Percentiles rank a stretch among this genome's conserved stretches.
These are phyloP conservation scores for Cryptops parisi DNA, from an alignment of 2,888 invertebrate species.

Conservation along the genomic window DNA sequence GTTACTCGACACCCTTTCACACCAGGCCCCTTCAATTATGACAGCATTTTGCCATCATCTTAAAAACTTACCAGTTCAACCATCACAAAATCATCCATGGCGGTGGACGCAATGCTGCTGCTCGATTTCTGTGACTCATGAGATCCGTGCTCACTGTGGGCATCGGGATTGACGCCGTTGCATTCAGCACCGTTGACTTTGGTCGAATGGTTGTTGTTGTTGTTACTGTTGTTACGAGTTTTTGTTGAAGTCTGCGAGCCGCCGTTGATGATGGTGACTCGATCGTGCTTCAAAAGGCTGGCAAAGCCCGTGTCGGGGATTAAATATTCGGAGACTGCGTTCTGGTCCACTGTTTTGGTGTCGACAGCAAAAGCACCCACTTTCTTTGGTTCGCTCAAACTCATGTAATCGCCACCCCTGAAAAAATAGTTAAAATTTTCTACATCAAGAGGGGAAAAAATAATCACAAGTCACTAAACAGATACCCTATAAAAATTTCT, in stretches of 20 bases:
- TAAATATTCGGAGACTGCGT: slow-evolving; percentile 17
- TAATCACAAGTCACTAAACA: too few relatives aligned
- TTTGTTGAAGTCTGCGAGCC: slow-evolving; percentile 9
- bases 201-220: slow-evolving; percentile 13
- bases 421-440: too few relatives aligned
- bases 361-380: slow-evolving; percentile 27
- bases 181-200: slow-evolving; percentile 11
- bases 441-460: too few relatives aligned
- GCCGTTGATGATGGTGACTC: not conserved
- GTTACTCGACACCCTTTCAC: too few relatives aligned
- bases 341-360: slow-evolving; percentile 18
- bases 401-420: slow-evolving; percentile 21
- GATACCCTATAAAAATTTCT: too few relatives aligned
- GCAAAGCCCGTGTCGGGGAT: slow-evolving; percentile 27
- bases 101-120: slow-evolving; percentile 38
- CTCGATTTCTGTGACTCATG: slow-evolving; percentile 32
- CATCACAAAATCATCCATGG: slow-evolving; percentile 52
- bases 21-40: too few relatives aligned
- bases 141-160: slow-evolving; percentile 1
- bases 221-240: slow-evolving; percentile 3
- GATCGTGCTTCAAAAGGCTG: slow-evolving; percentile 24
- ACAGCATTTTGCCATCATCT: not conserved
- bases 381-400: slow-evolving; percentile 24
- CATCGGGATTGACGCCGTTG: slow-evolving; percentile 9
- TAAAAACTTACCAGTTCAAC: slow-evolving; percentile 50